Conservation (phyloP, 1,140 invertebrate genomes). For the Samia ricini region DNA sequence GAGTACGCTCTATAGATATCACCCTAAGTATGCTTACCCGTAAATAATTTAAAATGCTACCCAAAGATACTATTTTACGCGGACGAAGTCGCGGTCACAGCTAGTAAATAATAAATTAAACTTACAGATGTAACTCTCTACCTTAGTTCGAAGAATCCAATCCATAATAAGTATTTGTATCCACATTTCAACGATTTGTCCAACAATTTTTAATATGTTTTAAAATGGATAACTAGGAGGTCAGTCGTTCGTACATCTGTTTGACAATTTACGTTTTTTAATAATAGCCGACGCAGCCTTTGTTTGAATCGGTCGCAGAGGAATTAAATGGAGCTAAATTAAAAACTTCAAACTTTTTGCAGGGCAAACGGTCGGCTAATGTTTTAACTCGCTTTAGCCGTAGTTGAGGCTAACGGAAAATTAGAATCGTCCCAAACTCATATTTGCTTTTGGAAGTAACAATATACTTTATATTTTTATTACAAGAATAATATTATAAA, state of each 20-base stretch:
- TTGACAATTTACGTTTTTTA: constrained; percentile 75
- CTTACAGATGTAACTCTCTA: too few relatives aligned
- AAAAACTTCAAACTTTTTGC: constrained; percentile 69
- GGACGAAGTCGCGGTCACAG: too few relatives aligned
- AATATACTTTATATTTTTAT: not conserved
- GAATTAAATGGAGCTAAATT: constrained; percentile 71
- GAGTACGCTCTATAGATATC: too few relatives aligned
- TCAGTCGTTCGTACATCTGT: constrained; percentile 68
- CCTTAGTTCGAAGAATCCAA: too few relatives aligned
- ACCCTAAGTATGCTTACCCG: too few relatives aligned
- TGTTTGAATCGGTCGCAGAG: constrained; percentile 68
- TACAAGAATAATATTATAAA: not conserved
- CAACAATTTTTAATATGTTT: constrained; percentile 56
- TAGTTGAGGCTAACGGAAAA: constrained; percentile 39
- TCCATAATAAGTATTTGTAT: too few relatives aligned
- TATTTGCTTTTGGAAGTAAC: constrained; percentile 6
- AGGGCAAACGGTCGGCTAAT: constrained; percentile 42
- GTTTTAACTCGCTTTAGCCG: constrained; percentile 39
- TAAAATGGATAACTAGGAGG: constrained; percentile 53
- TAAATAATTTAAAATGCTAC: too few relatives aligned
- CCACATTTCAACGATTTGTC: too few relatives aligned
- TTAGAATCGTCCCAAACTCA: constrained; percentile 31
- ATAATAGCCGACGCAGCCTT: constrained; percentile 66
- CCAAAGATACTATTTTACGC: too few relatives aligned
- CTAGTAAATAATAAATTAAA: too few relatives aligned